Evolutionary conservation across 1,140 invertebrate genomes (phyloP), one percentile per base, ranked within the genome.

Genomic region (Diprion similis): DNA sequence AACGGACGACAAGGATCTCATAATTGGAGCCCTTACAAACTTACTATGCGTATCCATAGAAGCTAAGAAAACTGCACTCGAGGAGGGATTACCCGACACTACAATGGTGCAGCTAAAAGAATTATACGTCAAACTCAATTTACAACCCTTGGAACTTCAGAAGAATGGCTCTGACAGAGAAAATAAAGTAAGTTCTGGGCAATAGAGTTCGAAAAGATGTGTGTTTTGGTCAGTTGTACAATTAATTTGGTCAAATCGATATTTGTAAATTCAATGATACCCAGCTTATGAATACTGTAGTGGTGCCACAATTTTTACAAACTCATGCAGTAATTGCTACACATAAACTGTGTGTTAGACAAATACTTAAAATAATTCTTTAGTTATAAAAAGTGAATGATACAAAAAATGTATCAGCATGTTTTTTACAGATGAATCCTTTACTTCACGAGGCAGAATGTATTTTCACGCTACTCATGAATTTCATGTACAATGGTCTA

Each of bases 391-490:
- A 73, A 71, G 71, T 70, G 15, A 18, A 17, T 18, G 18, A 45
- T 7, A 37, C 1, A 37, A 37, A 37, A 37, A 37, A 37, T 0
- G 24, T 1, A 37, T 37, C 24, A 6, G 6, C 24, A 37, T 83
- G 11, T 77, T 68, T 77, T 74, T 68, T 75, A 18, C 75, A 89
- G 83, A 76, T 87, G 51, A 82, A 84, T 81, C 86, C 89, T 7
- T 64, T 89, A n/a, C 77, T 91, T 66, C 82, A 82, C 18, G 89
- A 90, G 66, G 70, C 90, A 10, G 84, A 86, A 47, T 75, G 83
- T 65, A 79, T 89, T n/a, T 81, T 91, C 15, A 79, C 83, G 65
- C 77, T 91, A 10, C 69, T 90, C 48, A 89, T 89, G 69, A 91
- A 91, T 80, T 90, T 91, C 71, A 82, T 90, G 79, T 81, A 85